Base-by-base conservation (phyloP, 2,113 vertebrate species). In the Oxyura jamaicensis region DNA sequence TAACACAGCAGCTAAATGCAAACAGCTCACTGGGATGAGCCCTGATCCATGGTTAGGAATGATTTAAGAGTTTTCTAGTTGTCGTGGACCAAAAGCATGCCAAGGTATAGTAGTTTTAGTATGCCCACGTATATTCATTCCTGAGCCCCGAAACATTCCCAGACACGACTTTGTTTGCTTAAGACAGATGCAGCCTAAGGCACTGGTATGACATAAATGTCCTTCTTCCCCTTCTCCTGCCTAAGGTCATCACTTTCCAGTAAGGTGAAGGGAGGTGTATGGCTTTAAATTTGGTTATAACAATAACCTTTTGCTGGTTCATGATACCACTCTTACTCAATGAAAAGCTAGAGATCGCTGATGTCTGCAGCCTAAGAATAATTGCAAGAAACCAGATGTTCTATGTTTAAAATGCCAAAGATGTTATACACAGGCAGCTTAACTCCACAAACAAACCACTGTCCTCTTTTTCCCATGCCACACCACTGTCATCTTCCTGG, bases 31-130 rank as follows among this genome's bases (percentile, higher is more conserved):
- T 67, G 42, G 69, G 74, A 88, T 63, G 87, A 94, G 59, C 66
- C 36, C 52, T 91, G 84, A 91, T 74, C 86, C 52, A 42, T 75
- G 53, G 52, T 94, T 82, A 87, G 39, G 42, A 44, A 87, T 87
- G 87, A 96, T 91, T 96, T 96, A 96, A 67, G 71, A 95, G 62
- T 50, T 76, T 83, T 22, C 11, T 92, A 63, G 68, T 7, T 83
- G 67, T 67, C 3, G 1, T 42, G 86, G 65, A 88, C 75, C 72
- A 81, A 86, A 89, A 63, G 31, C 19, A 4, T 75, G 80, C 56
- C 2, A 50, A 83, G 36, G 36, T 67, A 42, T 71, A 71, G 11
- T 46, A 67, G 41, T 63, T 66, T 93, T 65, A 91, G 26, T n/a
- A 63, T 31, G 62, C 21, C n/a, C 85, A 73, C 18, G 46, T 33